A percentile compares a stretch with the other conserved stretches of the same genome.
Conservation (phyloP, 2,797 vertebrate genomes). For the Hapalemur alaotrensis region DNA sequence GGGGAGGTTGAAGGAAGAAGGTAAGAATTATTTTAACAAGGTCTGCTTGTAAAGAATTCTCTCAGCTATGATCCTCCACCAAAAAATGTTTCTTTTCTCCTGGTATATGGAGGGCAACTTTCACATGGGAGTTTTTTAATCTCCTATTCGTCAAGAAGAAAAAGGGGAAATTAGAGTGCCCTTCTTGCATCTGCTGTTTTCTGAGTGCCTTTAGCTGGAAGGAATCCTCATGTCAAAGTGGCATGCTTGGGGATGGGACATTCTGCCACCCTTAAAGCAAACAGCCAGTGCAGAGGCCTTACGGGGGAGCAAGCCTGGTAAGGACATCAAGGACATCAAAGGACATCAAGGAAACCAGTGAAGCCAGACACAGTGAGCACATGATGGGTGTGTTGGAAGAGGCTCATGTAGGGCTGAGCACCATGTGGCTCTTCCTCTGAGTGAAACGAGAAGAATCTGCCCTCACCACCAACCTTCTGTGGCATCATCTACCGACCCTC, state of each 20-base stretch:
- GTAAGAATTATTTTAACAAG: not conserved
- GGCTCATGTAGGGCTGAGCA: accelerated
- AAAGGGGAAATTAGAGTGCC: too few species aligned
- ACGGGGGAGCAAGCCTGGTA: not conserved
- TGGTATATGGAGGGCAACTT: not conserved
- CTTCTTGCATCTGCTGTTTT: not conserved
- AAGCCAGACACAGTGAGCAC: not conserved
- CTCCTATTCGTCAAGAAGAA: not conserved
- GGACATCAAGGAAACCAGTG: not conserved
- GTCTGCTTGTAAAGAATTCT: not conserved
- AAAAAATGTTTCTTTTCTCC: not conserved
- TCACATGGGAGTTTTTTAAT: not conserved
- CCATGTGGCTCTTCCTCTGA: not conserved
- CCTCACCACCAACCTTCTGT: not conserved
- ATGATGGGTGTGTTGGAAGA: accelerated
- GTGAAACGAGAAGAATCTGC: not conserved
- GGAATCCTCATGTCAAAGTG: not conserved
- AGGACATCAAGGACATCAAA: not conserved
- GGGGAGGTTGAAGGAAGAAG: not conserved
- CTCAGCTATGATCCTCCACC: not conserved
- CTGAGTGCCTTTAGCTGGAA: not conserved
- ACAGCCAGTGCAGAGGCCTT: not conserved
- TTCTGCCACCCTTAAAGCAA: not conserved
- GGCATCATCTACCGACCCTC: not conserved
- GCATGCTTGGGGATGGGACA: too few species aligned